Evolutionary conservation across 2,888 invertebrate species (phyloP).

Genomic region (Dorcus hopei): DNA sequence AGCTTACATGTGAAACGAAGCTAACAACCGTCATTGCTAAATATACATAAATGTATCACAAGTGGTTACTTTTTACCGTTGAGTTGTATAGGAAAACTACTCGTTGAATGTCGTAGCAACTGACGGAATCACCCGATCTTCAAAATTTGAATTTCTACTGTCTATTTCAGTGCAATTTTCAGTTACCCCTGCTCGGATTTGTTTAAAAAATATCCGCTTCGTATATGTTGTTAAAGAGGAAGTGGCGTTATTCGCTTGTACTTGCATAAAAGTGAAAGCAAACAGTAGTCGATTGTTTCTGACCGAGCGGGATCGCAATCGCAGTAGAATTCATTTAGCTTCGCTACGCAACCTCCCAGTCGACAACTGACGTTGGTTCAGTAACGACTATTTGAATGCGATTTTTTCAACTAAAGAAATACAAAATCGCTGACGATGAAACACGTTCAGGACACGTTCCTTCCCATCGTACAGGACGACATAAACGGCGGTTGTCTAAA

Average conservation of each 20-base stretch:
- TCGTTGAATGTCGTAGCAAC: neutral
- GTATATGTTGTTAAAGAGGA: too few species aligned
- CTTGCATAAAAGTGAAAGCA: neutral
- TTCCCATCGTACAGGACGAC: constrained; percentile 25
- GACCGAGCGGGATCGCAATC: constrained; percentile 18
- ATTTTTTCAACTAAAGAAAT: constrained; percentile 5
- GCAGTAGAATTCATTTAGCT: constrained; percentile 27
- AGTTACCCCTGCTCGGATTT: too few species aligned
- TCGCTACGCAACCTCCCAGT: constrained; percentile 25
- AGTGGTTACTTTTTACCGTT: too few species aligned
- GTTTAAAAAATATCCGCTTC: too few species aligned
- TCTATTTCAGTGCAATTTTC: too few species aligned
- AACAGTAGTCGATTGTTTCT: neutral
- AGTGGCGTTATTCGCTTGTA: too few species aligned
- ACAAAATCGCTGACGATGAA: constrained; percentile 20
- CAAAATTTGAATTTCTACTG: neutral
- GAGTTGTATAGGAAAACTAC: constrained; percentile 4
- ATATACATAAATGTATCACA: too few species aligned
- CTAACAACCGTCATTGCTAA: too few species aligned
- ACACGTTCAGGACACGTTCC: constrained; percentile 25
- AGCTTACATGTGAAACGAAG: too few species aligned
- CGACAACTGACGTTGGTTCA: neutral
- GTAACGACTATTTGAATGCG: neutral
- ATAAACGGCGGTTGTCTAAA: constrained; percentile 21
- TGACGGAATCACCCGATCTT: constrained; percentile 1